Evolutionary conservation across 2,113 vertebrate genomes (phyloP).

Genomic region (Ptilonorhynchus violaceus): DNA sequence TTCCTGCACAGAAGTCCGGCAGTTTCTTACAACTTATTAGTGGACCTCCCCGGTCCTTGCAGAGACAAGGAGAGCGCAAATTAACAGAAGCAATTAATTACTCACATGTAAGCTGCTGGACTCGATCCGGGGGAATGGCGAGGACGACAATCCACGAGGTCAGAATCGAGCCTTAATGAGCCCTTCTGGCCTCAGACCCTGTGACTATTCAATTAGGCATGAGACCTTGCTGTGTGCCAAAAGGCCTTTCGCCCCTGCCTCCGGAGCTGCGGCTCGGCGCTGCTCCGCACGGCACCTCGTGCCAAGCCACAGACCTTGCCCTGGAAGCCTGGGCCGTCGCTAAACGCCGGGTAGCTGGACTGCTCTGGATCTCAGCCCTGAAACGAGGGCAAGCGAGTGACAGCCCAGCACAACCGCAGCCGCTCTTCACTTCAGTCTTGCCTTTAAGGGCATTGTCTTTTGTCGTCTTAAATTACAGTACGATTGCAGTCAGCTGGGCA

Average conservation of each 20-base stretch:
- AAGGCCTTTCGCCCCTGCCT: neutral
- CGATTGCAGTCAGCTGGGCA: neutral
- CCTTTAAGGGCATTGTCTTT: conserved; percentile 49
- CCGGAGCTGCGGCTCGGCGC: neutral
- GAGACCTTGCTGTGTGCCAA: neutral
- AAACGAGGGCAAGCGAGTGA: conserved; percentile 34
- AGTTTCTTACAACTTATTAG: neutral
- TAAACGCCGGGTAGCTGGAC: neutral
- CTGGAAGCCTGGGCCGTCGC: neutral
- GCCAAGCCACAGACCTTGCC: conserved; percentile 40
- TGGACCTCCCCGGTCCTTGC: neutral
- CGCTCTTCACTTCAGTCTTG: conserved; percentile 6
- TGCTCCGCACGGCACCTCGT: neutral
- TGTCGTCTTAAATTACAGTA: conserved; percentile 38
- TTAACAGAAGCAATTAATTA: conserved; percentile 34
- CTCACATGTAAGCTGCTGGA: neutral
- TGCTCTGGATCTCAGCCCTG: conserved; percentile 42
- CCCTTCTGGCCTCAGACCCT: neutral
- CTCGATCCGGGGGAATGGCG: neutral
- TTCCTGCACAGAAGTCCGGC: neutral
- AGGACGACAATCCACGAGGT: neutral
- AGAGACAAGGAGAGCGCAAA: neutral
- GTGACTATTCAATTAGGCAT: conserved; percentile 40
- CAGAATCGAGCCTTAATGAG: neutral
- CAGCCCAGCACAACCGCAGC: conserved; percentile 21